phyloP scores from a whole-genome alignment of 2,797 vertebrate genomes.

The Acrocephalus scirpaceus region DNA sequence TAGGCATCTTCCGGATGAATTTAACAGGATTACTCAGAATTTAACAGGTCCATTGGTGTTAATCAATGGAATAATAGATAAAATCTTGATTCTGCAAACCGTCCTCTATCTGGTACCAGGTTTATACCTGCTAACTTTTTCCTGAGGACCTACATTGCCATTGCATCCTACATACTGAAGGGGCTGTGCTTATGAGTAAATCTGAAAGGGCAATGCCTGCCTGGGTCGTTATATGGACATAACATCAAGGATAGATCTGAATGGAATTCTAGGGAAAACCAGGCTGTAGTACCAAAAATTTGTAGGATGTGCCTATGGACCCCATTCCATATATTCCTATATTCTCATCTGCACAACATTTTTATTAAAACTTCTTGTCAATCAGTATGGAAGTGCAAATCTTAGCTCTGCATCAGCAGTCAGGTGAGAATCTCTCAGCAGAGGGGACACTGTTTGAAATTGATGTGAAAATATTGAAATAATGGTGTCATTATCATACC shows the following conservation, averaged over 20 bases:
- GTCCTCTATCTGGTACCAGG: neutral
- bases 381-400: neutral
- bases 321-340: neutral
- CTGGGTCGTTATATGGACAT: rapidly evolving
- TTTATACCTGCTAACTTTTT: neutral
- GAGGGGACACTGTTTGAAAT: neutral
- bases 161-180: neutral
- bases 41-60: neutral
- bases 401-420: neutral
- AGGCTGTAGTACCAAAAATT: neutral
- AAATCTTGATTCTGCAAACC: neutral
- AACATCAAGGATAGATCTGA: neutral
- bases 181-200: neutral
- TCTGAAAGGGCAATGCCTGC: neutral
- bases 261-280: neutral
- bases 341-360: neutral
- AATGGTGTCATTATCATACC: neutral
- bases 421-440: neutral
- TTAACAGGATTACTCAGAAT: neutral
- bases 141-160: neutral
- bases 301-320: neutral
- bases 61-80: neutral
- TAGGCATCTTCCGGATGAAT: neutral
- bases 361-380: neutral
- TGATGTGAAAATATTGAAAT: neutral